Base-by-base conservation (phyloP, 2,113 vertebrate genomes). In the Cyanistes caeruleus region DNA sequence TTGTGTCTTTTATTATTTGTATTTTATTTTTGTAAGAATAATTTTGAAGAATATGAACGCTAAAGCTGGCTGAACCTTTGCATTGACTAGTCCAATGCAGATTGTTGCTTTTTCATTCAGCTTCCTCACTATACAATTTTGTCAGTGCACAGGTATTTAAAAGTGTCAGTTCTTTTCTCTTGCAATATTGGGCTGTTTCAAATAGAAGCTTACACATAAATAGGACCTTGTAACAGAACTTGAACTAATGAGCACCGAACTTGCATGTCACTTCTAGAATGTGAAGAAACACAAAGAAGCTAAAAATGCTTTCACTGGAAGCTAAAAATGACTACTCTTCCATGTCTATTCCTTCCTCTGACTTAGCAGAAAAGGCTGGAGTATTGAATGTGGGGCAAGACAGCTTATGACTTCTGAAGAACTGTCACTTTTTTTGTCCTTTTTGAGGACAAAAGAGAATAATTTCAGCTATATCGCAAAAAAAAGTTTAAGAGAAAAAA, bases 401-500 rank as follows among this genome's bases (percentile, higher is more conserved):
- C 25, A 22, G 23, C 7, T 53, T 80, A 93, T 4, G 2, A 76
- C 77, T 76, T 82, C 59, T 88, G 69, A 92, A 86, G 27, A 76
- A 37, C 67, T 97, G 75, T 85, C 82, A 85, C 7, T 43, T 88
- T 60, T 63, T 72, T 69, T 55, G 22, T 64, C 20, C 11, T 44
- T 74, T 96, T 88, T 84, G 95, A 39, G 64, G 49, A 58, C 84
- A 91, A 49, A 39, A 0, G 1, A 93, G 76, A 97, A 97, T 97
- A 93, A 95, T 97, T 97, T 95, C 90, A 95, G 58, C 35, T 93
- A 39, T 55, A 94, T 30, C 13, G 95, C 87, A 96, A 93, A 97
- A 97, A 96, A 82, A 95, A 59, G 2, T 15, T 46, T 74, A 65
- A 7, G 4, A 4, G 9, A 13, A 7, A 46, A 86, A 41, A 35